Evolutionary conservation across 2,888 invertebrate genomes (phyloP), one percentile per base, ranked within the genome.

Genomic region (Pachliopta kotzebuea): DNA sequence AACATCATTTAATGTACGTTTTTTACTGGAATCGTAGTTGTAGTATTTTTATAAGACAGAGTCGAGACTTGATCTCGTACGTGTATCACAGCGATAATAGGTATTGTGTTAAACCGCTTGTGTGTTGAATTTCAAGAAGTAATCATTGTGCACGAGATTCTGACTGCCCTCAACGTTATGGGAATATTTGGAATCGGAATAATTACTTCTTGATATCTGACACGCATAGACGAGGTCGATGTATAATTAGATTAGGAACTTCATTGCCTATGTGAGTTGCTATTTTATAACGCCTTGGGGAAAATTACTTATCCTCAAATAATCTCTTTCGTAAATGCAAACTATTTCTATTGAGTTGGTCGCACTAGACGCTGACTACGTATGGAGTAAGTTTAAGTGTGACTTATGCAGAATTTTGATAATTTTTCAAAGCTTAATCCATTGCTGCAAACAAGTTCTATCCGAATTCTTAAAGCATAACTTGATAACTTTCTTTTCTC

Each of bases 1-100:
- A 88, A 84, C 80, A 81, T 83, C 83, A 86, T 84, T 73, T 88
- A 85, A 86, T 85, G 75, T 89, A 86, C 82, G 77, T 84, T 91
- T 91, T 90, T 87, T 90, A 90, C 85, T 86, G 88, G 79, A 84
- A 86, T 76, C 76, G 84, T 90, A 90, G 89, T 74, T 83, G 81
- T 90, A 90, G 90, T 88, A 85, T 90, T 89, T 90, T 90, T 89
- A 76, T 90, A 89, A 90, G 85, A 81, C 70, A 74, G 81, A 21
- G 68, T 65, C 81, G 88, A 81, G 86, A 76, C 74, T 69, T 69
- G 75, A 74, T 74, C 86, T 88, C 86, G 80, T 81, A 84, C 88
- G 91, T 92, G 92, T 92, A 92, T 91, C 85, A 88, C 83, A 90
- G 92, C 92, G 91, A 92, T 92, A 92, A 90, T 90, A 89, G 85